These are phyloP conservation scores for Schizopygopsis malacanthus DNA, from an alignment of 2,797 vertebrate genomes.

Conservation along the genomic window DNA sequence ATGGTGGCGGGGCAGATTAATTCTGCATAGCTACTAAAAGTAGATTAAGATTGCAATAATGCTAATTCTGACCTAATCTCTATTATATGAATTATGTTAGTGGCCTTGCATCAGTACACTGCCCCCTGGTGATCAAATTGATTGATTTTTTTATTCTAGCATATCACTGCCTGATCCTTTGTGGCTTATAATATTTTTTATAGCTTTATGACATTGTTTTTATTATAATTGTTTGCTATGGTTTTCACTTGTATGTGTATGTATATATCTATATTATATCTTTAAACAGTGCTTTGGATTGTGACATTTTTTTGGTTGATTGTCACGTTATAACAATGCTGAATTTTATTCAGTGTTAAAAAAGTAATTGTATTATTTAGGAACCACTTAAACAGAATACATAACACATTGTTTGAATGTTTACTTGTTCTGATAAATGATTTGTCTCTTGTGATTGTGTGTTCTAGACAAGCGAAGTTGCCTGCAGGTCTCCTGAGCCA, in stretches of 20 bases:
- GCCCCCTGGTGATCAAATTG: conserved; percentile 2
- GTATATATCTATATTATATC: neutral
- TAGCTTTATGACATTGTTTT: neutral
- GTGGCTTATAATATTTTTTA: neutral
- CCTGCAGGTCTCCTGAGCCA: conserved; percentile 3
- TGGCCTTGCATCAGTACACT: neutral
- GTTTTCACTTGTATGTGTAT: neutral
- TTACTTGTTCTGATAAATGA: neutral
- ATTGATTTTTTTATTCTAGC: neutral
- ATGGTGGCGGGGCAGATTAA: conserved; percentile 15
- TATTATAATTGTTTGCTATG: neutral
- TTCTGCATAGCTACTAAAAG: conserved; percentile 27
- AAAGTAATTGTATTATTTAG: no score
- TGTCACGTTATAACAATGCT: neutral
- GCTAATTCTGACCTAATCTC: conserved; percentile 45
- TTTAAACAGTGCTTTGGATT: neutral
- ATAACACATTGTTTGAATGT: neutral
- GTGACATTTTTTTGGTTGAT: neutral
- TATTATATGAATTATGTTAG: conserved; percentile 30
- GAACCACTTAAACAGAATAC: neutral
- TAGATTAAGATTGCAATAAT: conserved; percentile 29
- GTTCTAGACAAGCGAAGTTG: conserved; percentile 15
- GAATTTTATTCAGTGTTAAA: neutral
- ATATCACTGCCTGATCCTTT: neutral
- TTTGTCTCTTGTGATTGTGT: conserved; percentile 12